Base-by-base conservation (phyloP, 2,888 invertebrate species). In the Cheilosia scutellata region DNA sequence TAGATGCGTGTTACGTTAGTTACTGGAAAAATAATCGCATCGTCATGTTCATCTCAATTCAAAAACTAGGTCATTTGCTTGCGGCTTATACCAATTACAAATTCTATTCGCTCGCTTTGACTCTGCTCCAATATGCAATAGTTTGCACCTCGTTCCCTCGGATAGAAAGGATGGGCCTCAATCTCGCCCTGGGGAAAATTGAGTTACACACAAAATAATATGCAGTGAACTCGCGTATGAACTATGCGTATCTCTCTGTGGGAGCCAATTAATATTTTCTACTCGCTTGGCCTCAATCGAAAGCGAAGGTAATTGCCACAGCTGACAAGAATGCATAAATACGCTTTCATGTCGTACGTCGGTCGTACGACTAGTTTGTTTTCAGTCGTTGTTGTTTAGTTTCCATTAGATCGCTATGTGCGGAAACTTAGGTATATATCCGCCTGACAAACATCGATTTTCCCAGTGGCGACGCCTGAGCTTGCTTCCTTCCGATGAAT, bases 251-350 rank as follows among this genome's bases (percentile, higher is more conserved):
- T 55, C 51, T 58, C 37, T 40, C 40, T 37, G 47, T 62, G 72
- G 77, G 27, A 42, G 49, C 57, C 63, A 79, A 84, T 79, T 84
- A 75, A 84, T 80, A 75, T 75, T 84, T 75, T 75, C 75, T 65
- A 75, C 80, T 70, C 47, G 65, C 40, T 33, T 65, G 75, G 65
- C 84, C 84, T 79, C 70, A 75, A 75, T 84, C 63, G 75, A 75
- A 79, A 80, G 65, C 75, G 79, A 79, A 84, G 70, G 75, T 84
- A 84, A 79, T 84, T 75, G 78, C 80, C 47, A 40, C 58, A 51
- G 57, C 70, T 70, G 79, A 75, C 84, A 80, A 63, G 80, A 84
- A 84, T 84, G 68, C 70, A 75, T 84, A 79, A 84, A 70, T 70
- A 75, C 42, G 44, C 37, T 57, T 70, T 55, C 29, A 33, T 42